A percentile compares a stretch with the other conserved stretches of the same genome.
Conservation (phyloP, 1,140 invertebrate species). For the Drosophila bocqueti region DNA sequence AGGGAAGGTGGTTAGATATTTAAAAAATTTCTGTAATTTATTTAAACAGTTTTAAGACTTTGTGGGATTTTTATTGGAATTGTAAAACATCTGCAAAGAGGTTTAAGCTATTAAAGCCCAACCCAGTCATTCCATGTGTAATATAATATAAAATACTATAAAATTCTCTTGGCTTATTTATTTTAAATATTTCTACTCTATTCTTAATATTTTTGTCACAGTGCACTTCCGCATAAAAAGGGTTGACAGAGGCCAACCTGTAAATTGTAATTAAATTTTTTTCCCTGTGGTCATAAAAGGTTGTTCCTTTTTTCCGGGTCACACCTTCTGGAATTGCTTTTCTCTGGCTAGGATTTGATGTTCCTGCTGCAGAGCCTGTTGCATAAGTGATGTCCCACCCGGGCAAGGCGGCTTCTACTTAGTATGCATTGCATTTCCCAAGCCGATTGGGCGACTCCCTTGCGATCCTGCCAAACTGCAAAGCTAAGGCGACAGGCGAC, state of each 20-base stretch:
- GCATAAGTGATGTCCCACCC: slow-evolving; percentile 52
- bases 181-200: not conserved
- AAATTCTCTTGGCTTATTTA: not conserved
- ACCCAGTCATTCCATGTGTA: no score
- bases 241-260: slow-evolving; percentile 53
- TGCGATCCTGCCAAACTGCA: slow-evolving; percentile 40
- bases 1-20: not conserved
- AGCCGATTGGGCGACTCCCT: slow-evolving; percentile 38
- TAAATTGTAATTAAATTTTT: slow-evolving; percentile 81
- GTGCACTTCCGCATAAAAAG: slow-evolving; percentile 15
- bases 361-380: slow-evolving; percentile 43
- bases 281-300: slow-evolving; percentile 24
- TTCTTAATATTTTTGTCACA: not conserved
- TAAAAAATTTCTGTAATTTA: not conserved
- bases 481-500: slow-evolving; percentile 49
- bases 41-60: not conserved
- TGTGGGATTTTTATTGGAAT: not conserved
- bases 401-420: slow-evolving; percentile 35
- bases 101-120: not conserved
- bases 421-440: slow-evolving; percentile 77
- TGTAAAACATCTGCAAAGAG: not conserved
- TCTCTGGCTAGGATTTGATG: slow-evolving; percentile 30
- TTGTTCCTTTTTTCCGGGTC: not conserved
- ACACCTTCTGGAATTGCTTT: slow-evolving; percentile 27
- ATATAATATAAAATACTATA: not conserved